These are phyloP conservation scores for Archips crataeganus DNA, from an alignment of 2,888 invertebrate genomes.

Conservation along the genomic window DNA sequence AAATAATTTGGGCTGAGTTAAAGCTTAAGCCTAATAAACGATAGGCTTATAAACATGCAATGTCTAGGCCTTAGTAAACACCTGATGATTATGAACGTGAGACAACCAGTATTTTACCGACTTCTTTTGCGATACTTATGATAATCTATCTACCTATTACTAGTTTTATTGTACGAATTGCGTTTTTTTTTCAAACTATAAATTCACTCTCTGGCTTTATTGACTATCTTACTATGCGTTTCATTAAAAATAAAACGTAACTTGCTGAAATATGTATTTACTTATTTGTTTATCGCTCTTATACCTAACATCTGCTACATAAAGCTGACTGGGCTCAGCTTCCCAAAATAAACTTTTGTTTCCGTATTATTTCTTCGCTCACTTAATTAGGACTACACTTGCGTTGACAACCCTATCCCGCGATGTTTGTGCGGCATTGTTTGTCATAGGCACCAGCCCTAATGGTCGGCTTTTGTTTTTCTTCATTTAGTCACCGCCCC, in stretches of 20 bases:
- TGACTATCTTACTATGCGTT: no score
- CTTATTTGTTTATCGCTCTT: background rate
- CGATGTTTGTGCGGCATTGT: conserved; percentile 56
- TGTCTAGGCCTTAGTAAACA: no score
- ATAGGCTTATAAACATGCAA: no score
- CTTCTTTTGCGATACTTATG: no score
- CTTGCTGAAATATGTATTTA: background rate
- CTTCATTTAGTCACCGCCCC: conserved; percentile 65
- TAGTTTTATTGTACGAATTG: no score
- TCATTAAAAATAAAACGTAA: background rate
- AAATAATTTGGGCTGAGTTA: background rate
- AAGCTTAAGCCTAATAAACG: no score
- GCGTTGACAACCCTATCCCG: conserved; percentile 48
- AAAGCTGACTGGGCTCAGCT: background rate
- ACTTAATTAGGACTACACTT: conserved; percentile 41
- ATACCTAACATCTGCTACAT: background rate
- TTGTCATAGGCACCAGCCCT: conserved; percentile 66
- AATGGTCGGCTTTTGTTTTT: conserved; percentile 75
- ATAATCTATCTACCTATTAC: no score
- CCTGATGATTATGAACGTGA: no score
- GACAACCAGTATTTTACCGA: no score
- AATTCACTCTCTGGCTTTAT: no score
- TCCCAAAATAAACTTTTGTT: conserved; percentile 43
- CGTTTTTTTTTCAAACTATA: no score
- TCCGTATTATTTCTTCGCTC: conserved; percentile 34